Base-by-base conservation (phyloP, 2,888 invertebrate species). In the Himalopsyche tibetana region DNA sequence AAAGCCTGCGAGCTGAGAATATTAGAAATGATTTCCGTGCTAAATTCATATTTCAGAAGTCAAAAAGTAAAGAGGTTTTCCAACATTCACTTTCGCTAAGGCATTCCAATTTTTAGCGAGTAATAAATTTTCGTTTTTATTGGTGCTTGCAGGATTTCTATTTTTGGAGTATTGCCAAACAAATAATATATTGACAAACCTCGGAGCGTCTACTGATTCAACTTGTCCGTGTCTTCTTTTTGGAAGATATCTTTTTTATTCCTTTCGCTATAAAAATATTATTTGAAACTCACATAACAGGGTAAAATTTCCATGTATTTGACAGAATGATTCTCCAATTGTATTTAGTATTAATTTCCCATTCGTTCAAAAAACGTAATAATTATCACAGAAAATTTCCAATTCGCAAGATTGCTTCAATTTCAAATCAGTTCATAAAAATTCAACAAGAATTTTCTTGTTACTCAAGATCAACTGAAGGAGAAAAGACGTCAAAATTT, bases 111-210 rank as follows among this genome's bases (percentile, higher is more conserved):
- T 74, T 74, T 74, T 36, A 74, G 36, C 36, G 74, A 36, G 74
- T 74, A 74, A 74, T 74, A 74, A 74, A 74, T 74, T 74, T 36
- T 36, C 36, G 9, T 74, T 74, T 74, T 74, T 74, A 74, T 74
- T 74, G 19, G 74, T 15, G 38, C 74, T 74, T 28, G 74, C 74
- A 38, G 74, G 74, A 38, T 74, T 74, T 11, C 74, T 74, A 74
- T 74, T 74, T 74, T 74, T 74, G 74, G 74, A 74, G 5, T 38
- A 74, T 11, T 38, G 74, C 74, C 74, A 74, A 74, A 74, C 12
- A 74, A 74, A 74, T 38, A 74, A 74, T 74, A 36, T 74, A 74
- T 74, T 74, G 74, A 74, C 28, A 74, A 36, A 74, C 28, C 36
- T 74, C 74, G 2, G 36, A 74, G 74, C 36, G 36, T 28, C 11